These are phyloP conservation scores for Coelogynopora nodosa DNA, from an alignment of 2,888 invertebrate genomes.

Conservation along the genomic window DNA sequence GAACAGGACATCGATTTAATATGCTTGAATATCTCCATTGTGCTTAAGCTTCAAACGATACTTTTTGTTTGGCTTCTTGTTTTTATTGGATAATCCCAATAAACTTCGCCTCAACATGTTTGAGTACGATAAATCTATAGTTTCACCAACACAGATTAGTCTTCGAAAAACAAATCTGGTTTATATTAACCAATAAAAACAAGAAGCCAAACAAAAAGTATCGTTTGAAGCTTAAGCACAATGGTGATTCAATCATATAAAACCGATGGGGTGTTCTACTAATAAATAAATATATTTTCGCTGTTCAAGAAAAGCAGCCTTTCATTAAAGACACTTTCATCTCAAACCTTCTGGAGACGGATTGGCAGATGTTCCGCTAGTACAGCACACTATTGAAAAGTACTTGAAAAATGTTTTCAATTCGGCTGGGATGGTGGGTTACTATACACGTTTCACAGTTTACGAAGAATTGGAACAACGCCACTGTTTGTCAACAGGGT, in stretches of 20 bases:
- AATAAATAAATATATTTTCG: not conserved
- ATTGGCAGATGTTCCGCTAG: conserved; percentile 6
- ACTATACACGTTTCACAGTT: not conserved
- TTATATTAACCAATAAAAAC: not conserved
- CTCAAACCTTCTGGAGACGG: conserved; percentile 8
- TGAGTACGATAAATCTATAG: not conserved
- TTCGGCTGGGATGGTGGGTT: not conserved
- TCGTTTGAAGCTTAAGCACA: conserved; percentile 1
- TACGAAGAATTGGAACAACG: conserved; percentile 19
- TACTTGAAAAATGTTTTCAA: not conserved
- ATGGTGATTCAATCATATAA: not conserved
- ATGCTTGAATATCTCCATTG: not conserved
- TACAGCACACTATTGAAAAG: conserved; percentile 10
- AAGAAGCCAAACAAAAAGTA: not conserved
- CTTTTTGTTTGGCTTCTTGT: not conserved
- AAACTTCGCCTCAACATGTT: not conserved
- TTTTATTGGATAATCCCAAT: not conserved
- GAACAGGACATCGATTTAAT: not conserved
- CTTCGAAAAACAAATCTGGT: not conserved
- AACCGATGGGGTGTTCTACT: not conserved
- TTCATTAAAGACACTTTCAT: conserved; percentile 6
- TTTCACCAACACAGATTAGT: not conserved
- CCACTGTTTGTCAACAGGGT: too few species aligned
- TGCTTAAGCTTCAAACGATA: conserved; percentile 4
- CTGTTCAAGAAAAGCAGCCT: conserved; percentile 13